Evolutionary conservation across 2,888 invertebrate species (phyloP).

Genomic region (Eremobia ochroleuca): DNA sequence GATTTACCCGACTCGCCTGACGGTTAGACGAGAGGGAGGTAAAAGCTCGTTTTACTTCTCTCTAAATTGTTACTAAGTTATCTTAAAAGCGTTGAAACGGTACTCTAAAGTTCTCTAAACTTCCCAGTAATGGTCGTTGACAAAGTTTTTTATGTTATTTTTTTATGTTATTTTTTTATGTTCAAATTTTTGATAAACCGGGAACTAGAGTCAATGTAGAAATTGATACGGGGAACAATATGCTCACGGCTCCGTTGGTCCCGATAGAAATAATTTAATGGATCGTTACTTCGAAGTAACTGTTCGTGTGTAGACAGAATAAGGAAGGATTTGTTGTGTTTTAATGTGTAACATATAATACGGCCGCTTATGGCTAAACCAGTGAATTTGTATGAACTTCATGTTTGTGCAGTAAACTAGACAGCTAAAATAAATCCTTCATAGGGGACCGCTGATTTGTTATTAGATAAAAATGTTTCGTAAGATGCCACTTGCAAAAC

Average conservation of each 20-base stretch:
- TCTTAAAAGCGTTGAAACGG: slow-evolving; percentile 77
- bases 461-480: slow-evolving; percentile 69
- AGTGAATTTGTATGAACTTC: slow-evolving; percentile 57
- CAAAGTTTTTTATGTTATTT: slow-evolving; percentile 77
- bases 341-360: slow-evolving; percentile 45
- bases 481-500: slow-evolving; percentile 65
- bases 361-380: slow-evolving; percentile 41
- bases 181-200: slow-evolving; percentile 68
- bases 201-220: slow-evolving; percentile 60
- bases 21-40: slow-evolving; percentile 69
- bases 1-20: slow-evolving; percentile 75
- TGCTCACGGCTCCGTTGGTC: slow-evolving; percentile 46
- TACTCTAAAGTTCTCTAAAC: slow-evolving; percentile 65
- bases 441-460: slow-evolving; percentile 69
- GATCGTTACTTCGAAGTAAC: slow-evolving; percentile 53
- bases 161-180: slow-evolving; percentile 77
- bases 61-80: slow-evolving; percentile 74
- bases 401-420: slow-evolving; percentile 59
- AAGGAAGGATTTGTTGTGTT: slow-evolving; percentile 58
- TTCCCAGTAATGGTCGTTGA: slow-evolving; percentile 74
- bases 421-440: slow-evolving; percentile 69
- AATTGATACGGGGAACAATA: slow-evolving; percentile 69
- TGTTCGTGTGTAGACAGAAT: slow-evolving; percentile 53
- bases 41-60: slow-evolving; percentile 76
- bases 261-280: slow-evolving; percentile 65